Conservation (phyloP, 2,113 vertebrate genomes). For the Motacilla tschutschensis region DNA sequence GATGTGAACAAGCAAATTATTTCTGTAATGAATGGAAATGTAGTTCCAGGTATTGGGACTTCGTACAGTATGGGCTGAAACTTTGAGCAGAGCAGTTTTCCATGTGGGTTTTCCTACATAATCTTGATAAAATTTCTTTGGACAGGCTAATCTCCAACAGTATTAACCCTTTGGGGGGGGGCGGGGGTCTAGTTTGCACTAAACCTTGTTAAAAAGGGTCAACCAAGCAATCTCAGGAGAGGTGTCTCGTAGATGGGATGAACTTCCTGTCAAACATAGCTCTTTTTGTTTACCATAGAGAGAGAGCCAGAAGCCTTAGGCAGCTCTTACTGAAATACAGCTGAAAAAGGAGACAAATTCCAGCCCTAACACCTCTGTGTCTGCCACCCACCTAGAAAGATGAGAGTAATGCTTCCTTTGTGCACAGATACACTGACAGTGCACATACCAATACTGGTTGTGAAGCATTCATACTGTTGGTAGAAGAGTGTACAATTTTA, state of each 20-base stretch:
- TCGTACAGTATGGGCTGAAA: background rate
- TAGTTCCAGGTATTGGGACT: background rate
- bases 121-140: background rate
- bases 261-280: background rate
- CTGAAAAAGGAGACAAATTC: background rate
- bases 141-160: background rate
- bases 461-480: background rate
- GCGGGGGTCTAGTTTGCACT: background rate
- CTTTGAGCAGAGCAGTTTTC: background rate
- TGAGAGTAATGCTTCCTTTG: background rate
- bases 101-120: background rate
- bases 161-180: background rate
- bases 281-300: background rate
- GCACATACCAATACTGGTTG: background rate
- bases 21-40: background rate
- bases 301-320: background rate
- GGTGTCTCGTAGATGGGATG: background rate
- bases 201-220: background rate
- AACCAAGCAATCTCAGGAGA: background rate
- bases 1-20: background rate
- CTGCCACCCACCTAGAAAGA: background rate
- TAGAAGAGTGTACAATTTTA: background rate
- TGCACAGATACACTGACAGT: background rate
- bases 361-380: background rate
- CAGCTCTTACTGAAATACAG: background rate